Conservation (phyloP, 2,888 invertebrate species). For the Oasisia sp. region DNA sequence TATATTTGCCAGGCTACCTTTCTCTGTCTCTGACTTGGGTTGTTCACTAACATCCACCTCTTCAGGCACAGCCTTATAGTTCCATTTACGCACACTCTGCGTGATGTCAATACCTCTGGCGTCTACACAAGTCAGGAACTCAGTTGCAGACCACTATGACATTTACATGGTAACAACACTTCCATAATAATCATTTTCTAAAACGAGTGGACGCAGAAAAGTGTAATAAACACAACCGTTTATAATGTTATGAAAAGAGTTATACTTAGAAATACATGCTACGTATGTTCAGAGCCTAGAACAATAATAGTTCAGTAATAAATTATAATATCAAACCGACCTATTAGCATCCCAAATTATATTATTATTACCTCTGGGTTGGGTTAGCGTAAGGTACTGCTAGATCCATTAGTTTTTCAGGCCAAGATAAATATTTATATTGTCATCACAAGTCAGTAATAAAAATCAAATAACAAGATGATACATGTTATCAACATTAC, state of each 20-base stretch:
- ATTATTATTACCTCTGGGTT: too few relatives aligned
- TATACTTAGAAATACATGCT: too few relatives aligned
- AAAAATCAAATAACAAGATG: background rate
- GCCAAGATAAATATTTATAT: background rate
- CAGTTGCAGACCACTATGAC: background rate
- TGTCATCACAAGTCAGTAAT: background rate
- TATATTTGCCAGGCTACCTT: background rate
- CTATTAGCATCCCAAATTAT: background rate
- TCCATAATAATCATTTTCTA: too few relatives aligned
- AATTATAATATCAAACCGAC: too few relatives aligned
- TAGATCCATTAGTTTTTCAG: too few relatives aligned
- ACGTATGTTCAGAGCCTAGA: too few relatives aligned
- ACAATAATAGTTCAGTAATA: too few relatives aligned
- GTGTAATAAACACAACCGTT: too few relatives aligned
- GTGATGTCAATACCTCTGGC: background rate
- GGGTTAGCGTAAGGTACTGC: too few relatives aligned
- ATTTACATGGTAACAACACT: background rate
- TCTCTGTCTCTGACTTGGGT: background rate
- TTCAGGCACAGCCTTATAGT: background rate
- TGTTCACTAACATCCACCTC: background rate
- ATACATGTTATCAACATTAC: background rate
- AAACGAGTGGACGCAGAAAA: too few relatives aligned
- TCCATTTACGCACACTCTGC: background rate
- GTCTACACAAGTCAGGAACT: background rate
- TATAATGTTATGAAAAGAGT: too few relatives aligned